Base-by-base conservation (phyloP, 92 coral and sea anemone species). In the Paramuricea clavata region DNA sequence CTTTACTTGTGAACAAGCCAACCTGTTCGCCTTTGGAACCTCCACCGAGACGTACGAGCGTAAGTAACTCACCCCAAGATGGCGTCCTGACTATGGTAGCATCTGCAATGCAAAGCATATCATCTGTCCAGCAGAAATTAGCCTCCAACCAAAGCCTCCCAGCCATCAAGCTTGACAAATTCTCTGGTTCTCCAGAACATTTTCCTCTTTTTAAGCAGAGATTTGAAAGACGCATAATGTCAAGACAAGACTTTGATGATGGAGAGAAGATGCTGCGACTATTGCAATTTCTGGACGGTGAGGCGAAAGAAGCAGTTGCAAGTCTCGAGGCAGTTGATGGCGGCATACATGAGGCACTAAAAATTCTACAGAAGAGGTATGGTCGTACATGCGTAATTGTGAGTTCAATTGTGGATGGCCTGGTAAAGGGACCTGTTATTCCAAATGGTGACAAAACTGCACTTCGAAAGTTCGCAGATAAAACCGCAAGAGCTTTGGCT, bases 241-340 rank as follows among this genome's bases (percentile, higher is more conserved):
- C 83, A 50, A 82, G 85, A 80, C 43, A 83, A 16, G 85, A 87
- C 42, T 81, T 86, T 33, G 83, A 89, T 25, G 93, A 90, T 36
- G 83, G 90, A 22, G 86, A 87, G 65, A n/a, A 87, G 50, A 90
- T 90, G 90, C n/a, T 77, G 21, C 88, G 88, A 3, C 81, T 86
- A 1, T 87, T 85, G 16, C 90, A 90, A 86, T 81, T 86, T 42
- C 81, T 90, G 7, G 85, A 67, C 6, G 88, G 93, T 35, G 88
- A 86, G 23, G 90, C 88, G 4, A 72, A 75, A 68, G 88, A 90
- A 54, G 83, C 90, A 12, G 85, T 86, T 5, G 85, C 76, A 36
- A 47, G 82, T 56, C 47, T 70, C 54, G 74, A 87, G 32, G 72
- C 74, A 67, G 59, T 78, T 36, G 81, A 56, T 69, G 44, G 86